These are phyloP conservation scores for Cheilosia vernalis DNA, from an alignment of 2,888 invertebrate species.

Conservation along the genomic window DNA sequence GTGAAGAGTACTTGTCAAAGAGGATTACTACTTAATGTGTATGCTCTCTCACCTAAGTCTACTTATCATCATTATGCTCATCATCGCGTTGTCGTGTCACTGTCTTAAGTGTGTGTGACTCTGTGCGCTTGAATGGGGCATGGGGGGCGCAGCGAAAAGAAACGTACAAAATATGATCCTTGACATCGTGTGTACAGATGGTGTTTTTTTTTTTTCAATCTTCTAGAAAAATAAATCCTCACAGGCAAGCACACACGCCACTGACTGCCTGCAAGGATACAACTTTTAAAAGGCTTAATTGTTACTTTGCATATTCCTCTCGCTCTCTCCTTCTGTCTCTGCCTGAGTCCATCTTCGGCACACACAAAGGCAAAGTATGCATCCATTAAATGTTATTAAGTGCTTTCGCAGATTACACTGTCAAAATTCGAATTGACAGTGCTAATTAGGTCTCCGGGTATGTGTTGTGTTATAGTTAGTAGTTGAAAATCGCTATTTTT, in stretches of 20 bases:
- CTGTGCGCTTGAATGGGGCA: background rate
- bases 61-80: conserved; percentile 66
- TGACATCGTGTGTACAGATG: conserved; percentile 51
- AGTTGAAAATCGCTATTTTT: background rate
- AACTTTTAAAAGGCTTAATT: conserved; percentile 51
- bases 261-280: conserved; percentile 36
- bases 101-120: conserved; percentile 22
- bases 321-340: background rate
- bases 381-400: conserved; percentile 72
- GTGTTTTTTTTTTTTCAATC: conserved; percentile 16
- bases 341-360: background rate
- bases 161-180: conserved; percentile 47
- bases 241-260: conserved; percentile 7
- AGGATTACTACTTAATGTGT: conserved; percentile 67
- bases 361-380: conserved; percentile 48
- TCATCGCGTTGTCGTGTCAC: conserved; percentile 45
- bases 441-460: conserved; percentile 43
- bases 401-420: conserved; percentile 67
- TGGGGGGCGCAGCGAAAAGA: background rate
- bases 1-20: conserved; percentile 64
- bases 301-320: conserved; percentile 27
- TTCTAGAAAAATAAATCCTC: conserved; percentile 19
- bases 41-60: conserved; percentile 62
- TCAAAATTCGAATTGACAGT: conserved; percentile 68
- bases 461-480: background rate